A percentile compares a stretch with the other conserved stretches of the same genome.
Conservation (phyloP, 2,797 vertebrate genomes). For the Gorsachius magnificus region DNA sequence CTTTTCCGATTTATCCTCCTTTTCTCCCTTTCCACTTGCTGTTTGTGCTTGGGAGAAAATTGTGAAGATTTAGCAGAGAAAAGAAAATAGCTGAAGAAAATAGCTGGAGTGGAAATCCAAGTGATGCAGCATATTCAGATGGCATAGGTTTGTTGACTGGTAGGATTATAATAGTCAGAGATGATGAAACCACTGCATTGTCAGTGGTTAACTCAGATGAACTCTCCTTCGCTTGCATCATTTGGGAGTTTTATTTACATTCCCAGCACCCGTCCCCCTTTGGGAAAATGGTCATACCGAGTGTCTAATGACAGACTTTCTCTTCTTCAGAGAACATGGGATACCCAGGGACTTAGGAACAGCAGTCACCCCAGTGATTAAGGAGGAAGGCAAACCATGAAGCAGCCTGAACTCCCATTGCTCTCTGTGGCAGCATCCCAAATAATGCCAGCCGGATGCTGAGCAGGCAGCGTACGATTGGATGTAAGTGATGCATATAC, state of each 20-base stretch:
- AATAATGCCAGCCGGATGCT: conserved; percentile 7
- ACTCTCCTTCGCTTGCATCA: not conserved
- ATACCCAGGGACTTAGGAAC: not conserved
- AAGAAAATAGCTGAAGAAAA: conserved; percentile 14
- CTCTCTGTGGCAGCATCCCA: conserved; percentile 43
- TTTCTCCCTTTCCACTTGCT: not conserved
- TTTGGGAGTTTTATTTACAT: not conserved
- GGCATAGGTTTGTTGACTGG: conserved; percentile 16
- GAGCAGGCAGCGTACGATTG: conserved; percentile 25
- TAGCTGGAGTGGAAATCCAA: not conserved
- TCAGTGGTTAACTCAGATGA: not conserved
- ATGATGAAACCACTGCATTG: not conserved
- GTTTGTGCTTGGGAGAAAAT: not conserved
- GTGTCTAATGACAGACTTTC: not conserved
- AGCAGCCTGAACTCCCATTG: conserved; percentile 18
- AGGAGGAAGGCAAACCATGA: not conserved
- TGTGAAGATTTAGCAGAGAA: not conserved
- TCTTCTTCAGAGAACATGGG: not conserved
- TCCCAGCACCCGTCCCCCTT: not conserved
- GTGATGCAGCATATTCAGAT: not conserved
- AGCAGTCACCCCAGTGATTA: not conserved
- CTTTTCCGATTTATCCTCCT: not conserved
- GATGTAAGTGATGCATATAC: conserved; percentile 3
- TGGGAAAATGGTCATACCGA: not conserved
- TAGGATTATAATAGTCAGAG: conserved; percentile 1